phyloP scores from a whole-genome alignment of 1,140 invertebrate species.

The Aradophagus sp. region DNA sequence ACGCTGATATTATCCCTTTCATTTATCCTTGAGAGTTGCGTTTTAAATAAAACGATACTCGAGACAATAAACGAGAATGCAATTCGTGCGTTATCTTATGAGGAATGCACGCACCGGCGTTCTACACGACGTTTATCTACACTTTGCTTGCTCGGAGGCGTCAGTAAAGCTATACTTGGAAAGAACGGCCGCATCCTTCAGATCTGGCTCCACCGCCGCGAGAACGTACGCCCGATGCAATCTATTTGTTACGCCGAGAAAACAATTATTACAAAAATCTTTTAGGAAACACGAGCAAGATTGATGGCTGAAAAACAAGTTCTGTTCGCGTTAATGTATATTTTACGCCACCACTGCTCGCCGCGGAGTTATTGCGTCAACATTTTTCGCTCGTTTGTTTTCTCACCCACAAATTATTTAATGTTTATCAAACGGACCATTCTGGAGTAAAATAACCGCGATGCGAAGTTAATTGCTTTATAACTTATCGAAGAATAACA shows the following conservation, averaged over 20 bases:
- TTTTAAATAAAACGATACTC: conserved; percentile 63
- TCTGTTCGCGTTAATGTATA: conserved; percentile 2
- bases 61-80: conserved; percentile 63
- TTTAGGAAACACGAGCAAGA: conserved; percentile 37
- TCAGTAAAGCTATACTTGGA: conserved; percentile 55
- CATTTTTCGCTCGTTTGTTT: no score
- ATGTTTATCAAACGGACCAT: no score
- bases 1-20: conserved; percentile 22
- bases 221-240: conserved; percentile 15
- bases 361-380: no score
- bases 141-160: conserved; percentile 50
- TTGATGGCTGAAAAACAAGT: conserved; percentile 22
- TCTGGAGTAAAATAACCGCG: no score
- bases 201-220: conserved; percentile 29
- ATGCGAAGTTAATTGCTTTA: no score
- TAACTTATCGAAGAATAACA: no score
- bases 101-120: conserved; percentile 62
- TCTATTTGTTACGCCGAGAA: conserved; percentile 45
- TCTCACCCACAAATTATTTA: no score
- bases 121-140: conserved; percentile 61
- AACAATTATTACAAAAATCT: conserved; percentile 50
- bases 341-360: no score
- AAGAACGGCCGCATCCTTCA: conserved; percentile 48
- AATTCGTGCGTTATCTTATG: conserved; percentile 64
- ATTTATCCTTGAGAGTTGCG: conserved; percentile 27